phyloP scores from a whole-genome alignment of 2,797 vertebrate species.

The Phalloptychus januarius region DNA sequence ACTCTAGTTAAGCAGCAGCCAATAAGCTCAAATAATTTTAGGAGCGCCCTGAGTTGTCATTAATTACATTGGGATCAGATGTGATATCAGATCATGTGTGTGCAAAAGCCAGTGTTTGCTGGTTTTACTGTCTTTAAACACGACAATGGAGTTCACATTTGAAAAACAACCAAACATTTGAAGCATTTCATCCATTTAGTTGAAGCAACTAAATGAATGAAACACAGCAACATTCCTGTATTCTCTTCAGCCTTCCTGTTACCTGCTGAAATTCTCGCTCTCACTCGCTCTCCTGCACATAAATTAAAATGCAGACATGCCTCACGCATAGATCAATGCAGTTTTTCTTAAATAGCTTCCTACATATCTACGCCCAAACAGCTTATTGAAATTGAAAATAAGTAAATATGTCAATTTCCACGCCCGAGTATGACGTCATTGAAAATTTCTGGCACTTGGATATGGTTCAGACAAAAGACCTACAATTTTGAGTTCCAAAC shows the following conservation, averaged over 20 bases:
- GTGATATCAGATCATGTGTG: not conserved
- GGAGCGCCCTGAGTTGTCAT: not conserved
- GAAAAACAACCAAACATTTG: not conserved
- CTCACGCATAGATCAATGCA: not conserved
- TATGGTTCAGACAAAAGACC: not conserved
- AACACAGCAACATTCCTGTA: not conserved
- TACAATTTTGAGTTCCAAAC: not conserved
- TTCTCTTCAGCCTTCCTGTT: not conserved
- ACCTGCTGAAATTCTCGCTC: not conserved
- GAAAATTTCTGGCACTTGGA: not conserved
- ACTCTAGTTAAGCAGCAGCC: not conserved
- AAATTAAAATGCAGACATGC: not conserved
- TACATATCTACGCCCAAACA: not conserved
- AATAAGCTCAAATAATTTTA: not conserved
- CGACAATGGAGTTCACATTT: not conserved
- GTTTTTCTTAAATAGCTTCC: not conserved
- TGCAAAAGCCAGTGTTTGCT: not conserved
- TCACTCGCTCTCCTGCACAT: not conserved
- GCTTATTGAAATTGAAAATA: not conserved
- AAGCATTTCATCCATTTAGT: not conserved
- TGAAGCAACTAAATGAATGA: not conserved
- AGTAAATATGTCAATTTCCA: not conserved
- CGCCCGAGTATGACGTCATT: not conserved
- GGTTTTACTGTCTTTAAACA: not conserved
- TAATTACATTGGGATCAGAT: not conserved